phyloP scores from a whole-genome alignment of 2,888 invertebrate species.

The Drosophila villosipedis region DNA sequence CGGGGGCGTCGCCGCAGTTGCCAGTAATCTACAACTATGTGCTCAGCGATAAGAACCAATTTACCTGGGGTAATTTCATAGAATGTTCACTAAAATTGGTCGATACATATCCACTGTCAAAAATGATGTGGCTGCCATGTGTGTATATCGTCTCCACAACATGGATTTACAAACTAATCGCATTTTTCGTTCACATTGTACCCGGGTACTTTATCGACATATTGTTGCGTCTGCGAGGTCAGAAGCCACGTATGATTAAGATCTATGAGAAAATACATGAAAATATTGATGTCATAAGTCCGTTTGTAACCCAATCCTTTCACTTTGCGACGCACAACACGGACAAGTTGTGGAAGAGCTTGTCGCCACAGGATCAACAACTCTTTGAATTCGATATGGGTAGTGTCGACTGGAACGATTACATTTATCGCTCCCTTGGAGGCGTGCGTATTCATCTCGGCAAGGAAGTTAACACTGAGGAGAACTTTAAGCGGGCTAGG shows the following conservation, averaged over 20 bases:
- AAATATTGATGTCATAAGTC: conserved; percentile 90
- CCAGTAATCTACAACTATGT: conserved; percentile 90
- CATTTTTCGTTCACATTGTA: conserved; percentile 88
- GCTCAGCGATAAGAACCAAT: conserved; percentile 91
- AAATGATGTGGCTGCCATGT: conserved; percentile 90
- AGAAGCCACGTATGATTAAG: conserved; percentile 87
- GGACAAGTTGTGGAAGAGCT: conserved; percentile 83
- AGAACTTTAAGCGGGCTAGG: conserved; percentile 88
- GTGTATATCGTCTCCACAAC: conserved; percentile 85
- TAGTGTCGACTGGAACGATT: conserved; percentile 88
- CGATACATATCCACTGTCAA: conserved; percentile 87
- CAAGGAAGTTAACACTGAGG: conserved; percentile 89
- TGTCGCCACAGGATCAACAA: conserved; percentile 85
- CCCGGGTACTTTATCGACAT: conserved; percentile 88
- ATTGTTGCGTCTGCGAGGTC: conserved; percentile 62
- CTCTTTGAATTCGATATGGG: conserved; percentile 91
- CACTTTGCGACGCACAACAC: conserved; percentile 88
- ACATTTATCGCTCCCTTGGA: conserved; percentile 86
- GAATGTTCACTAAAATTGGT: conserved; percentile 83
- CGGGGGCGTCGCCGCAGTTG: not conserved
- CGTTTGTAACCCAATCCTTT: conserved; percentile 87
- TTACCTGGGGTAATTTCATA: conserved; percentile 92
- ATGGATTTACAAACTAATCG: conserved; percentile 83
- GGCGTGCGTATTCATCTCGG: conserved; percentile 92
- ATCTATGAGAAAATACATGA: conserved; percentile 93